phyloP scores from a whole-genome alignment of 2,888 invertebrate species.

The Phorcus lineatus region DNA sequence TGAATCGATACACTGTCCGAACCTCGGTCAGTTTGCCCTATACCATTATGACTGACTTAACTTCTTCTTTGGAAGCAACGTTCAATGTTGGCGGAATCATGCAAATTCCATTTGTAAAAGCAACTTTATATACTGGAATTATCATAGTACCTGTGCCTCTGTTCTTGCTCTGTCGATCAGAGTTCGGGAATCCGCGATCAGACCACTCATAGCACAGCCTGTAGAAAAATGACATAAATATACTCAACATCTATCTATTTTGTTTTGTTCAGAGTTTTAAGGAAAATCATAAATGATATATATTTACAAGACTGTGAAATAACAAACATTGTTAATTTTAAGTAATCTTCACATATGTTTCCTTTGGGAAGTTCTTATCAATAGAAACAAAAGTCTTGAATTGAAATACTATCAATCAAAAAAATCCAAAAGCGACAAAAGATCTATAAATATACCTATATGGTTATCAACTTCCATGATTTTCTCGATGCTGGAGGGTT shows the following conservation, averaged over 20 bases:
- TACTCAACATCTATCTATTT: background rate
- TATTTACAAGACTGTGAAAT: no score
- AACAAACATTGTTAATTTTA: no score
- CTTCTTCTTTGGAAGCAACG: no score
- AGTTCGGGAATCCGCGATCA: slow-evolving; percentile 98
- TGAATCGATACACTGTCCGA: no score
- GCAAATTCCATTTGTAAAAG: no score
- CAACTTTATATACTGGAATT: background rate
- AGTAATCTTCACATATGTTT: no score
- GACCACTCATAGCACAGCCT: slow-evolving; percentile 95
- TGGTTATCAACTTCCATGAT: slow-evolving; percentile 98
- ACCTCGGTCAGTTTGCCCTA: no score
- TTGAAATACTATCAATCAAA: no score
- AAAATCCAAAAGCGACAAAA: slow-evolving; percentile 28
- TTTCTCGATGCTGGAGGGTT: slow-evolving; percentile 97
- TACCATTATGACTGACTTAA: no score
- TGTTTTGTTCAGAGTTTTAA: background rate
- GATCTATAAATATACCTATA: slow-evolving; percentile 80
- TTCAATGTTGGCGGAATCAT: no score
- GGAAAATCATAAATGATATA: no score
- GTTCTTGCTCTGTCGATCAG: slow-evolving; percentile 94
- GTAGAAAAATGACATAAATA: background rate
- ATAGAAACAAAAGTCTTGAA: background rate
- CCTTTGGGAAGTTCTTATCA: no score
- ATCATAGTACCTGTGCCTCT: slow-evolving; percentile 85